Evolutionary conservation across 2,113 vertebrate species (phyloP).

Genomic region (Charina bottae): DNA sequence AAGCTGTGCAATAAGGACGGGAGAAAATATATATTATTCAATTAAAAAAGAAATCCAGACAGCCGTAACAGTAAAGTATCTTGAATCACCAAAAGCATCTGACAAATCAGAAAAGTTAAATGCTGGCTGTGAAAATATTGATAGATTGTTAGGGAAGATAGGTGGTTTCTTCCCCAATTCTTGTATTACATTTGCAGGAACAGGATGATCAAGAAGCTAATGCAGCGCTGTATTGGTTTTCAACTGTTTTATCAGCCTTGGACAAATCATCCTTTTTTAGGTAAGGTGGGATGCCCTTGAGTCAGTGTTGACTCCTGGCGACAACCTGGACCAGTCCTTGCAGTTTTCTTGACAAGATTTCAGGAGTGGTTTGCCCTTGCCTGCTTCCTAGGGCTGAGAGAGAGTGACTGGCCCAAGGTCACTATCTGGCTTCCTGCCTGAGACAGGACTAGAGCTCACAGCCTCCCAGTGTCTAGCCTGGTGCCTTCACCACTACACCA

Average conservation of each 20-base stretch:
- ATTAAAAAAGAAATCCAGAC: too few relatives aligned
- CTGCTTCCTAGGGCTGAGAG: not conserved
- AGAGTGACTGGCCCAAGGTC: not conserved
- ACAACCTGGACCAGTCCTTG: not conserved
- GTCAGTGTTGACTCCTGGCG: not conserved
- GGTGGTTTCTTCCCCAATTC: not conserved
- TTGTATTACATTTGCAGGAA: not conserved
- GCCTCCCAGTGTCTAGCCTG: not conserved
- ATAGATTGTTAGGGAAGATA: not conserved
- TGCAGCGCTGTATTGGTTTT: not conserved
- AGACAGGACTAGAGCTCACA: not conserved
- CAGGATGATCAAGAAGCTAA: not conserved
- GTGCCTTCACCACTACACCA: not conserved
- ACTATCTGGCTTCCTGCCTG: not conserved
- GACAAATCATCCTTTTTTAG: not conserved
- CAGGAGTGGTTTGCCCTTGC: not conserved
- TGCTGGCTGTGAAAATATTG: not conserved
- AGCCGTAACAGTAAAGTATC: not conserved
- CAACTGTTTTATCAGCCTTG: not conserved
- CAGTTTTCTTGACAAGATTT: not conserved
- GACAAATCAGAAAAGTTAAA: too few relatives aligned
- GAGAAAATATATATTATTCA: too few relatives aligned
- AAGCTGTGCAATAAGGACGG: not conserved
- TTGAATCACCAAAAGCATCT: not conserved
- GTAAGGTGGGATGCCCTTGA: not conserved